Evolutionary conservation across 2,797 vertebrate genomes (phyloP).

Genomic region (Phylloscopus collybita): DNA sequence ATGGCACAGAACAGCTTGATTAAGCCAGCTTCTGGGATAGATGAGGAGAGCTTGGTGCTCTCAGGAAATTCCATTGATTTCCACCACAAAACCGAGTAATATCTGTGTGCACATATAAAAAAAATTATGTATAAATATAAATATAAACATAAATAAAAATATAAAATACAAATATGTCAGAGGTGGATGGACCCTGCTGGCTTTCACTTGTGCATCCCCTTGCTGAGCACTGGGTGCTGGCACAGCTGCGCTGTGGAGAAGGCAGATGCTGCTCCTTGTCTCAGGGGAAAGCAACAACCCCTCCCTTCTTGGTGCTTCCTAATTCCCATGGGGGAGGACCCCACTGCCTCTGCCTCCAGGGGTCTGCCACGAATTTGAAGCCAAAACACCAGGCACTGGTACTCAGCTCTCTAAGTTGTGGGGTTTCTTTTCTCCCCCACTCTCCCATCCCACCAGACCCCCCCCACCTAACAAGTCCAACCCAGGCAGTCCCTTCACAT

Average conservation of each 20-base stretch:
- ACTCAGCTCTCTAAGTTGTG: background rate
- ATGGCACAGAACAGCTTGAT: no score
- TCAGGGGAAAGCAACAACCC: background rate
- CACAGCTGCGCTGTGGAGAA: background rate
- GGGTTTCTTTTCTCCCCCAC: background rate
- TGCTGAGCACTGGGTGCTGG: fast-evolving
- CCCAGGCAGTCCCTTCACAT: fast-evolving
- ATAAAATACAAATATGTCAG: background rate
- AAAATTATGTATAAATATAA: background rate
- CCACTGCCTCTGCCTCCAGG: fast-evolving
- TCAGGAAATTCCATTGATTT: background rate
- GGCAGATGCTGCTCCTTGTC: background rate
- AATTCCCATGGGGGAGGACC: background rate
- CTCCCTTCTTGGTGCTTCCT: background rate
- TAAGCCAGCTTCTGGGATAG: background rate
- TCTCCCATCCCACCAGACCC: no score
- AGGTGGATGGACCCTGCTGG: fast-evolving
- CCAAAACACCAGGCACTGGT: background rate
- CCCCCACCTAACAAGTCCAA: background rate
- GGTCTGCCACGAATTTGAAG: background rate
- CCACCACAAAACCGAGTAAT: background rate
- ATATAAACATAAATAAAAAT: background rate
- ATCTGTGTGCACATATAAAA: background rate
- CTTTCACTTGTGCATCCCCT: background rate
- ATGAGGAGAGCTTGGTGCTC: fast-evolving